phyloP scores from a whole-genome alignment of 2,113 vertebrate species.

The Corythoichthys intestinalis region DNA sequence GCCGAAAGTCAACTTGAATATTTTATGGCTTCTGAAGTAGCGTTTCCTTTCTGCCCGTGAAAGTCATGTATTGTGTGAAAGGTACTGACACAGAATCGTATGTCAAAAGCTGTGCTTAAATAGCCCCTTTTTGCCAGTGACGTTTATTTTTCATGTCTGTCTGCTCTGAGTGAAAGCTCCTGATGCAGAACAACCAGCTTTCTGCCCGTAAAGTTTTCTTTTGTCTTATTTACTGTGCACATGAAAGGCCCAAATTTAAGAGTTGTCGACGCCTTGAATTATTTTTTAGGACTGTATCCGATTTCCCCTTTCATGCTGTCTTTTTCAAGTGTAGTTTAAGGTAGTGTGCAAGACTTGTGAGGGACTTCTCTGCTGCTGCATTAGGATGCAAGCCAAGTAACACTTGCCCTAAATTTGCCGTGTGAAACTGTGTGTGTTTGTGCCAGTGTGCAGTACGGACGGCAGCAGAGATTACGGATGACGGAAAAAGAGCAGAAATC shows the following conservation, averaged over 20 bases:
- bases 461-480: slow-evolving; percentile 40
- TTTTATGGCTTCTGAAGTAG: not conserved
- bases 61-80: not conserved
- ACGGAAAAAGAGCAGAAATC: slow-evolving; percentile 54
- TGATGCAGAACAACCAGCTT: not conserved
- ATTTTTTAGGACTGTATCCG: not conserved
- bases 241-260: not conserved
- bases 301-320: not conserved
- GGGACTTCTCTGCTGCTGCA: slow-evolving; percentile 36
- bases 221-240: not conserved
- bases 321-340: not conserved
- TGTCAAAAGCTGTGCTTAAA: not conserved
- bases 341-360: slow-evolving; percentile 39
- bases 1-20: not conserved
- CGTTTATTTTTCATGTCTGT: not conserved
- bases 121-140: not conserved
- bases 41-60: too few relatives aligned
- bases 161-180: not conserved
- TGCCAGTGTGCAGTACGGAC: not conserved
- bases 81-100: not conserved
- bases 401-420: slow-evolving; percentile 52
- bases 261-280: slow-evolving; percentile 38
- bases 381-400: slow-evolving; percentile 45
- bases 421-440: slow-evolving; percentile 4
- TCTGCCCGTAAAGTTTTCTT: not conserved